Evolutionary conservation across 2,797 vertebrate genomes (phyloP).

Genomic region (Hozukius guyotensis): DNA sequence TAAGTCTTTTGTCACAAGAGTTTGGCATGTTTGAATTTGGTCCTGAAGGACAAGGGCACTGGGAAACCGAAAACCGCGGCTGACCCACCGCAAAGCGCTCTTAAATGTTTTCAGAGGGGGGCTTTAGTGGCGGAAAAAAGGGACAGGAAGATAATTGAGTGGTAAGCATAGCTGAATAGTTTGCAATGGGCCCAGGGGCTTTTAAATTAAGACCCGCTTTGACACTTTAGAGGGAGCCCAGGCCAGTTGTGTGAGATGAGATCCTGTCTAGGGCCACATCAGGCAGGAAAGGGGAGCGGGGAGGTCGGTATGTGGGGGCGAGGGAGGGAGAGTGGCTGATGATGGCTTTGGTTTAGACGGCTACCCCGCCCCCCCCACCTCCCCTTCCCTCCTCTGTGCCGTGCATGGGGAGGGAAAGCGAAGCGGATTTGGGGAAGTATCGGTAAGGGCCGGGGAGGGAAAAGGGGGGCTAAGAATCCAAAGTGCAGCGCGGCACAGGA

Average conservation of each 20-base stretch:
- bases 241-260: slow-evolving; percentile 66
- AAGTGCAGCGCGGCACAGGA: slow-evolving; percentile 42
- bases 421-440: slow-evolving; percentile 32
- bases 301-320: slow-evolving; percentile 39
- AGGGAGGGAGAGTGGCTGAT: slow-evolving; percentile 45
- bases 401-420: slow-evolving; percentile 24
- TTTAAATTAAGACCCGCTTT: slow-evolving; percentile 78
- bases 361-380: slow-evolving; percentile 9
- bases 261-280: slow-evolving; percentile 69
- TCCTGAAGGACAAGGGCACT: slow-evolving; percentile 36
- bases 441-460: slow-evolving; percentile 1
- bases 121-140: slow-evolving; percentile 55
- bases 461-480: slow-evolving; percentile 21
- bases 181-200: slow-evolving; percentile 67
- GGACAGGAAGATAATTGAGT: slow-evolving; percentile 78
- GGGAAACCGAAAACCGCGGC: slow-evolving; percentile 35
- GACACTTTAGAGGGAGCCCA: slow-evolving; percentile 72
- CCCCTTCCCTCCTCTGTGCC: slow-evolving; percentile 12
- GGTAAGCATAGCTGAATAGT: slow-evolving; percentile 75
- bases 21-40: slow-evolving; percentile 26
- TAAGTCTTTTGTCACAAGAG: slow-evolving; percentile 19
- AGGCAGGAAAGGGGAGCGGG: slow-evolving; percentile 60
- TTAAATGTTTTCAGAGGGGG: slow-evolving; percentile 61
- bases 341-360: slow-evolving; percentile 58
- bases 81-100: slow-evolving; percentile 44